Evolutionary conservation across 2,113 vertebrate species (phyloP).

Genomic region (Callipepla squamata): DNA sequence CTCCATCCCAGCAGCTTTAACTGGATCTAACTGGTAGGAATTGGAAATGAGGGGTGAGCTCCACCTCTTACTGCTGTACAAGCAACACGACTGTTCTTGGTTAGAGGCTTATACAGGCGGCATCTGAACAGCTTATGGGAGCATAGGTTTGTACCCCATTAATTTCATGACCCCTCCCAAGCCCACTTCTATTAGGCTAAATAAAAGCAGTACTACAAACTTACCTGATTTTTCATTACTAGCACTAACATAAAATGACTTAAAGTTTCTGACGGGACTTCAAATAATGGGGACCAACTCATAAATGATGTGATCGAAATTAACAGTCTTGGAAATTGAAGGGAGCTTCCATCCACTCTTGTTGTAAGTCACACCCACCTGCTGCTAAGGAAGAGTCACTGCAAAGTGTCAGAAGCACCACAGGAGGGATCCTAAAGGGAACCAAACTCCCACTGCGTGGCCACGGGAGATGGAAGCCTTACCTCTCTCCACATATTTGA

Average conservation of each 20-base stretch:
- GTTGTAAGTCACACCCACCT: background rate
- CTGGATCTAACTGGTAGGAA: background rate
- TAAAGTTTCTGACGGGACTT: background rate
- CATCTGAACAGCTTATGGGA: background rate
- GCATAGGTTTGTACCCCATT: accelerated
- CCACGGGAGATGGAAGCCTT: background rate
- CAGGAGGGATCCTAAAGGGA: background rate
- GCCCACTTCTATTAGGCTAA: background rate
- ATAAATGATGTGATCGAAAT: background rate
- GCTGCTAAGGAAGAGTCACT: background rate
- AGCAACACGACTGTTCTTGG: background rate
- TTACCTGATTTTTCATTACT: background rate
- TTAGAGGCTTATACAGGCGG: background rate
- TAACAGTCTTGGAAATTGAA: background rate
- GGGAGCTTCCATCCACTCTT: background rate
- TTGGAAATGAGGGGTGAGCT: background rate
- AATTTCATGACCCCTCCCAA: background rate
- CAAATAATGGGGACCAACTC: background rate
- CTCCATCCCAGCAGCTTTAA: background rate
- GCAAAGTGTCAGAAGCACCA: background rate
- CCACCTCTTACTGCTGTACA: background rate
- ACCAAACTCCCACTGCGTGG: background rate
- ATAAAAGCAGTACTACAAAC: background rate
- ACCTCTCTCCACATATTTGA: background rate
- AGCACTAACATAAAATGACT: background rate